Evolutionary conservation across 2,888 invertebrate genomes (phyloP).

Genomic region (Pyrocoelia pectoralis): DNA sequence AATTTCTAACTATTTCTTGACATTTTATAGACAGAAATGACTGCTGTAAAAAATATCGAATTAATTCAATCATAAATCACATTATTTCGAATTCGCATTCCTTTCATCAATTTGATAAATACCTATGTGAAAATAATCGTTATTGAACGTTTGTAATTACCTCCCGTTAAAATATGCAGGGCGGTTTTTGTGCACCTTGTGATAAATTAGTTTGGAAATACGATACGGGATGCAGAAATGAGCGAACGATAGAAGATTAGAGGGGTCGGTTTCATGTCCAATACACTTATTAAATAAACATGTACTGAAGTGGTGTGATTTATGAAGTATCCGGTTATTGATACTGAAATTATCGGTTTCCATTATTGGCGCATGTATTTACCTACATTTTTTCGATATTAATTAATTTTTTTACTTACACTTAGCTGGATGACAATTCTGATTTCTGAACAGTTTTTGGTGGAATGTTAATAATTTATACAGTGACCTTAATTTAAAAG

Average conservation of each 20-base stretch:
- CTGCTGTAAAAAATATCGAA: too few relatives aligned
- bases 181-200: background rate
- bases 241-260: conserved; percentile 3
- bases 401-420: too few relatives aligned
- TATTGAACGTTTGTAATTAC: background rate
- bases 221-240: background rate
- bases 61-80: background rate
- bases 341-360: conserved; percentile 5
- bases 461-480: background rate
- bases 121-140: background rate
- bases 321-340: conserved; percentile 7
- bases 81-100: background rate
- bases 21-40: too few relatives aligned
- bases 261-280: conserved; percentile 4
- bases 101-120: conserved; percentile 1
- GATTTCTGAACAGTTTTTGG: too few relatives aligned
- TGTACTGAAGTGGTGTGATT: conserved; percentile 5
- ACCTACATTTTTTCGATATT: background rate
- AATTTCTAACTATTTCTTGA: conserved; percentile 2
- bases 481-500: background rate
- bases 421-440: too few relatives aligned
- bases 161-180: background rate
- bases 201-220: conserved; percentile 7
- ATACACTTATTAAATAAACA: conserved; percentile 10
- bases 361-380: background rate